Evolutionary conservation across 2,113 vertebrate genomes (phyloP).

Genomic region (Aptenodytes forsteri): DNA sequence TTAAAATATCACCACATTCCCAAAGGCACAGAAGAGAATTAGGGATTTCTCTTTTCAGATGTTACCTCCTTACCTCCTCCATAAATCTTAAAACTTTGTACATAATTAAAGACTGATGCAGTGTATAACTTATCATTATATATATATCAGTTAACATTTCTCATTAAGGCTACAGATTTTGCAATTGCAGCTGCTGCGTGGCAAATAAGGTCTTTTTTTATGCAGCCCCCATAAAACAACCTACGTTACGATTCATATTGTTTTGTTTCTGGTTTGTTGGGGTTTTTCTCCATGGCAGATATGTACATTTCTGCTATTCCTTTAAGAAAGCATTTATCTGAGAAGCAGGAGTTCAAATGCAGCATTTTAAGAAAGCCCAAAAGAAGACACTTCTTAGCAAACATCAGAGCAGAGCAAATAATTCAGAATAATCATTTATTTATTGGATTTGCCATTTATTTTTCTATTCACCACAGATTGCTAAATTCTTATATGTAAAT

Average conservation of each 20-base stretch:
- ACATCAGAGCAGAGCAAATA: slow-evolving; percentile 46
- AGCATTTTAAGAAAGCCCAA: neutral
- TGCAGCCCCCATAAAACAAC: neutral
- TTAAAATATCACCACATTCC: slow-evolving; percentile 14
- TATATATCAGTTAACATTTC: neutral
- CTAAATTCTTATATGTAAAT: slow-evolving; percentile 59
- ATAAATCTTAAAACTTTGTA: slow-evolving; percentile 9
- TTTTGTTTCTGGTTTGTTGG: neutral
- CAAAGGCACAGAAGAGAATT: neutral
- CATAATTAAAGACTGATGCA: slow-evolving; percentile 15
- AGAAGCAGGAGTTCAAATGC: neutral
- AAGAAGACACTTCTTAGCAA: slow-evolving; percentile 33
- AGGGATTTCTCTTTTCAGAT: slow-evolving; percentile 7
- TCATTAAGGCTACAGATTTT: neutral
- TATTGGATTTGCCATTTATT: slow-evolving; percentile 60
- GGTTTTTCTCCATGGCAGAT: neutral
- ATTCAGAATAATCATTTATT: slow-evolving; percentile 60
- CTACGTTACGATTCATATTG: neutral
- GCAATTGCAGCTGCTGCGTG: neutral
- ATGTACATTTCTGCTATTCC: neutral
- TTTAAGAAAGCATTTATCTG: neutral
- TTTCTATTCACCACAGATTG: slow-evolving; percentile 53
- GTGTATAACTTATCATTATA: neutral
- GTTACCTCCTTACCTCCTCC: neutral
- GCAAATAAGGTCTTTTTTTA: neutral